phyloP scores from a whole-genome alignment of 2,113 vertebrate genomes.

The Apeltes quadracus region DNA sequence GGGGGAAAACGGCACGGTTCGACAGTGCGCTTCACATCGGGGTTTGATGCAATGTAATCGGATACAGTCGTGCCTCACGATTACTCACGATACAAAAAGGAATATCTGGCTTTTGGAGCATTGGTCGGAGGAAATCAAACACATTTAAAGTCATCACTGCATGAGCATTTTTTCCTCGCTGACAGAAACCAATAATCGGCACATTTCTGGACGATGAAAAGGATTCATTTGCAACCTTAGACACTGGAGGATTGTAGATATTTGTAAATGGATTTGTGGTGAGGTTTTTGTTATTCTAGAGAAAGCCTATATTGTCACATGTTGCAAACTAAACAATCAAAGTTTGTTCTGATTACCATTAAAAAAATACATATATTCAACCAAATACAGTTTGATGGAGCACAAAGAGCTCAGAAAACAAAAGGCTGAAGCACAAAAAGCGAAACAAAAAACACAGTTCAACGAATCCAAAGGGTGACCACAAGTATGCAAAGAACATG shows the following conservation, averaged over 20 bases:
- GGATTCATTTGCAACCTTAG: neutral
- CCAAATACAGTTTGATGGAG: neutral
- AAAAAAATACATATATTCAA: too few species aligned
- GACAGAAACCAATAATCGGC: neutral
- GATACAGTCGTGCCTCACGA: neutral
- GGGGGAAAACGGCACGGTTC: neutral
- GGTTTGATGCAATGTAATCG: conserved; percentile 4
- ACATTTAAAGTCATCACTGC: neutral
- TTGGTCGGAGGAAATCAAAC: neutral
- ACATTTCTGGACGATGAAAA: neutral
- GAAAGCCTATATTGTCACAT: neutral
- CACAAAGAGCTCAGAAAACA: neutral
- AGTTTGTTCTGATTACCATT: neutral
- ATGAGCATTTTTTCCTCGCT: neutral
- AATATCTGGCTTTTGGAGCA: neutral
- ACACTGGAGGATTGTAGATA: neutral
- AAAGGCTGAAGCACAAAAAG: neutral
- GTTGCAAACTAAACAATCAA: neutral
- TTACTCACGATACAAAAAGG: neutral
- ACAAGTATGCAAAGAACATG: conserved; percentile 16
- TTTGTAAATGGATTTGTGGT: neutral
- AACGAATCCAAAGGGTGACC: neutral
- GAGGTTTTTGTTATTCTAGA: neutral
- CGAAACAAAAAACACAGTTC: neutral
- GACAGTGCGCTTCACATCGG: neutral